These are phyloP conservation scores for Dynastes grantii DNA, from an alignment of 2,888 invertebrate species.

Conservation along the genomic window DNA sequence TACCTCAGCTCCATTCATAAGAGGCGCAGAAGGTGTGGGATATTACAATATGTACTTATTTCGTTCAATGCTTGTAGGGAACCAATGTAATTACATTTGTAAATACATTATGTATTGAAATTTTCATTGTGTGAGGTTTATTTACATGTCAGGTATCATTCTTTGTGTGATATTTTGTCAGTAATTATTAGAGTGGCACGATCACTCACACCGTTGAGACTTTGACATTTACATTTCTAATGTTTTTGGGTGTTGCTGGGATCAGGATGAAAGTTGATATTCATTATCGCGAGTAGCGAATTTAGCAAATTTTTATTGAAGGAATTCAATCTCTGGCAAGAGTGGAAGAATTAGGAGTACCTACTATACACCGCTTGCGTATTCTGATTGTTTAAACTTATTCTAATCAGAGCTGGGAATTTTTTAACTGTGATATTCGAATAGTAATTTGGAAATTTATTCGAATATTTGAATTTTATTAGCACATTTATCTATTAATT, in stretches of 20 bases:
- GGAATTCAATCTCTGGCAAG: no score
- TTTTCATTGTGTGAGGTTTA: slow-evolving; percentile 46
- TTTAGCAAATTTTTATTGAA: no score
- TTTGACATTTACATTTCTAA: slow-evolving; percentile 39
- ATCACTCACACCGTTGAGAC: neutral
- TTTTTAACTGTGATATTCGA: no score
- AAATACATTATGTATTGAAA: slow-evolving; percentile 48
- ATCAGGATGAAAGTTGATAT: neutral
- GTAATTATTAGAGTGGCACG: slow-evolving; percentile 32
- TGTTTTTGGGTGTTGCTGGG: slow-evolving; percentile 27
- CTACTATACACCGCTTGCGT: no score
- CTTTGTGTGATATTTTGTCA: slow-evolving; percentile 46
- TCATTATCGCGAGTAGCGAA: neutral
- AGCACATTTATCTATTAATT: no score
- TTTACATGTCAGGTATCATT: slow-evolving; percentile 45
- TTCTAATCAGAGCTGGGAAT: no score
- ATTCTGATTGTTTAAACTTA: no score
- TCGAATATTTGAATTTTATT: no score
- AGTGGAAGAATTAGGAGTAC: no score
- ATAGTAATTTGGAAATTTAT: no score
- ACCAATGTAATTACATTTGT: slow-evolving; percentile 43
- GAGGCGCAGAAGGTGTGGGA: slow-evolving; percentile 42
- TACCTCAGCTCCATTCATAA: slow-evolving; percentile 35
- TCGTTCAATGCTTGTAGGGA: slow-evolving; percentile 14
- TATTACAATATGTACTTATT: slow-evolving; percentile 43